Evolutionary conservation across 92 coral and sea anemone genomes (phyloP).

Genomic region (Phenganax marumi): DNA sequence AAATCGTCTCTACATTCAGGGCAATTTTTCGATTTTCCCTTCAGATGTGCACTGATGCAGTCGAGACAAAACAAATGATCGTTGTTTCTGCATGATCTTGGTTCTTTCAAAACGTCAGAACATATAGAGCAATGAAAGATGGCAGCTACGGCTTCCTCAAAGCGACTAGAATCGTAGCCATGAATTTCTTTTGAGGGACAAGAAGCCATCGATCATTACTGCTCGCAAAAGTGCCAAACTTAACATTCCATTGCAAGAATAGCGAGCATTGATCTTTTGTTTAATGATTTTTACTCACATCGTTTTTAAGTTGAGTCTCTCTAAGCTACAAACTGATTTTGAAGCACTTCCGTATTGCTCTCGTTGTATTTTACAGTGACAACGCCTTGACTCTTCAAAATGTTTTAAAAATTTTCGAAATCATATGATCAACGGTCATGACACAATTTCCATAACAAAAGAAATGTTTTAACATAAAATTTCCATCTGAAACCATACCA

Average conservation of each 20-base stretch:
- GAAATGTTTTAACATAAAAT: no score
- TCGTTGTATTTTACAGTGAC: not conserved
- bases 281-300: not conserved
- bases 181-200: no score
- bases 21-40: not conserved
- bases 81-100: no score
- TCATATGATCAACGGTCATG: conserved; percentile 1
- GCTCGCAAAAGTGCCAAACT: not conserved
- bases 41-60: no score
- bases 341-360: not conserved
- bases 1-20: conserved; percentile 3
- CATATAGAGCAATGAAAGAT: conserved; percentile 8
- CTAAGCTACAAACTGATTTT: not conserved
- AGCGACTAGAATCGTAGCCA: no score
- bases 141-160: not conserved
- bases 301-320: not conserved
- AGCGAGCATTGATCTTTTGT: not conserved
- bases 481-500: no score
- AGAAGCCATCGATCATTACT: conserved; percentile 19
- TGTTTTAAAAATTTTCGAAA: not conserved
- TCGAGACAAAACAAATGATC: no score
- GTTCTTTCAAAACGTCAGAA: no score
- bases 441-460: no score
- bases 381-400: no score
- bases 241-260: no score